These are phyloP conservation scores for Hemichromis elongatus DNA, from an alignment of 2,113 vertebrate species.

Conservation along the genomic window DNA sequence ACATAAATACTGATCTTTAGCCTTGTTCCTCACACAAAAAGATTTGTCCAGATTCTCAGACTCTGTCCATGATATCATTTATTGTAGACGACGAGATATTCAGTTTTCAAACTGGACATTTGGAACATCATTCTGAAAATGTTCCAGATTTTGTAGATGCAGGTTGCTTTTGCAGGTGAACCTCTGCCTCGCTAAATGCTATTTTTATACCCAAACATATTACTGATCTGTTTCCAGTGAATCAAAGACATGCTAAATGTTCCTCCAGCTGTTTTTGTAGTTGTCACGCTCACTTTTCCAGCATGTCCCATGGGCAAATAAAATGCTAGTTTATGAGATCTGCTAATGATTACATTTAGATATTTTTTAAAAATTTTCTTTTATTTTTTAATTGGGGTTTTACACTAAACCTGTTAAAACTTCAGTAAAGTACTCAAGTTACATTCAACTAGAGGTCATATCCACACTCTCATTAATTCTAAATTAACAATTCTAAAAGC, in stretches of 20 bases:
- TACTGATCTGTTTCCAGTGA: not conserved
- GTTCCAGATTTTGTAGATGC: not conserved
- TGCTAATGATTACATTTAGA: not conserved
- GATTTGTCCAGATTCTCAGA: not conserved
- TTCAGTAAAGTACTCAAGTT: not conserved
- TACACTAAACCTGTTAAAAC: not conserved
- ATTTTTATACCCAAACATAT: not conserved
- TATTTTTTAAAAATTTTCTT: too few relatives aligned
- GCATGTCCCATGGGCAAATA: rapidly evolving
- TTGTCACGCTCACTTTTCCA: not conserved
- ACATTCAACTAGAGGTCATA: not conserved
- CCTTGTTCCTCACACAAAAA: not conserved
- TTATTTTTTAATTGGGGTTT: not conserved
- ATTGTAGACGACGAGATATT: not conserved
- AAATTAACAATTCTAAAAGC: too few relatives aligned
- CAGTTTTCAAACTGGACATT: not conserved
- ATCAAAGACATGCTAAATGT: rapidly evolving
- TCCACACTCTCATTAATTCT: rapidly evolving
- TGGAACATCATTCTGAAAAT: not conserved
- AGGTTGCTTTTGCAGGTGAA: not conserved
- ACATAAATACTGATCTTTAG: too few relatives aligned
- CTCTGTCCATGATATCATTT: not conserved
- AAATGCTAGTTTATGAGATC: rapidly evolving
- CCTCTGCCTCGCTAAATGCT: not conserved
- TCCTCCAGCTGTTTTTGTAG: not conserved